These are phyloP conservation scores for Catharus minimus DNA, from an alignment of 2,113 vertebrate species.

Conservation along the genomic window DNA sequence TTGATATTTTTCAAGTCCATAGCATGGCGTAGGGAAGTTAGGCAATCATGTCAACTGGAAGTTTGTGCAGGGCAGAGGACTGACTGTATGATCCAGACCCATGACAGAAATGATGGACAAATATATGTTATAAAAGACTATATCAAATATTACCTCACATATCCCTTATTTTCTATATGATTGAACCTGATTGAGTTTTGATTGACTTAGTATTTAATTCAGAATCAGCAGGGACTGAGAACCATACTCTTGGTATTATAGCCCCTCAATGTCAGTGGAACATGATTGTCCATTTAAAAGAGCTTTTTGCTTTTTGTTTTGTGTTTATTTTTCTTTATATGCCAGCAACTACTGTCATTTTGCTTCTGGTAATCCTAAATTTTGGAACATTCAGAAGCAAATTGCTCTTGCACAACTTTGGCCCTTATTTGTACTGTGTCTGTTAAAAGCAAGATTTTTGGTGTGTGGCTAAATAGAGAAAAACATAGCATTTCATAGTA, in stretches of 20 bases:
- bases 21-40: background rate
- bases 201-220: background rate
- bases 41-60: background rate
- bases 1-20: background rate
- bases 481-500: background rate
- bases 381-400: background rate
- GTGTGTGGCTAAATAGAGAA: background rate
- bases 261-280: background rate
- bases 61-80: background rate
- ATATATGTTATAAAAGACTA: background rate
- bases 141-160: background rate
- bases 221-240: background rate
- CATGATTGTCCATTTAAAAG: background rate
- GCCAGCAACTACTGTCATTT: background rate
- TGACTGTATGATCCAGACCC: background rate
- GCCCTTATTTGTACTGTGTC: background rate
- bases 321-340: background rate
- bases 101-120: background rate
- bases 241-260: background rate
- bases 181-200: background rate
- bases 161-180: background rate
- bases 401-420: background rate
- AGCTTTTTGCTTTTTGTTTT: background rate
- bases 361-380: background rate
- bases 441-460: slow-evolving; percentile 7